These are phyloP conservation scores for Channa maculata DNA, from an alignment of 2,113 vertebrate species.

Conservation along the genomic window DNA sequence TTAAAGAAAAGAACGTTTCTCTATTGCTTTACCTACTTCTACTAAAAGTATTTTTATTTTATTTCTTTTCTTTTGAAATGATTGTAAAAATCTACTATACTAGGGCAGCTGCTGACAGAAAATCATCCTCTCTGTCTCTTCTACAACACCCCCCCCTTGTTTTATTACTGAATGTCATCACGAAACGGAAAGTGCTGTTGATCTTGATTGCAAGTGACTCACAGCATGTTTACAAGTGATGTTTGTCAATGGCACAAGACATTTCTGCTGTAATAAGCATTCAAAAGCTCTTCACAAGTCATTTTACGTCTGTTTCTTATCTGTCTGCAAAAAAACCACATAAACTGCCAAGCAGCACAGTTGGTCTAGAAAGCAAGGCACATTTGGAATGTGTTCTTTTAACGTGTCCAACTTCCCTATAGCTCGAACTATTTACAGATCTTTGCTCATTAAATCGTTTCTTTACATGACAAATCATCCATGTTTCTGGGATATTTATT, in stretches of 20 bases:
- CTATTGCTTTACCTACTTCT: neutral
- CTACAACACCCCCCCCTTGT: neutral
- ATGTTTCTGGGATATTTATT: conserved; percentile 4
- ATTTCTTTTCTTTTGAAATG: neutral
- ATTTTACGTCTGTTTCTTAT: too few species aligned
- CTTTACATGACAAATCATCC: neutral
- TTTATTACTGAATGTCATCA: neutral
- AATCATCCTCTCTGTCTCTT: neutral
- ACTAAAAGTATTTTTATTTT: neutral
- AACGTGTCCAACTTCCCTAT: too few species aligned
- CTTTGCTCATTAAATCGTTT: too few species aligned
- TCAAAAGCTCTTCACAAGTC: neutral
- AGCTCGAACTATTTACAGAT: too few species aligned
- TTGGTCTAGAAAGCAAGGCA: too few species aligned
- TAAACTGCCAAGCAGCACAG: too few species aligned
- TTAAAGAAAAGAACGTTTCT: too few species aligned
- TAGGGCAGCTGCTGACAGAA: neutral
- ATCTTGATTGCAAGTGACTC: neutral
- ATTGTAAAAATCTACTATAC: neutral
- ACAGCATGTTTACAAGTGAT: neutral
- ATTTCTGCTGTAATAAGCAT: neutral
- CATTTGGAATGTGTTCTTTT: too few species aligned
- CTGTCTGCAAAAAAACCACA: too few species aligned
- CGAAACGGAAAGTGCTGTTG: neutral
- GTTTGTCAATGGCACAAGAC: neutral